These are phyloP conservation scores for Semaprochilodus insignis DNA, from an alignment of 2,797 vertebrate genomes.

Conservation along the genomic window DNA sequence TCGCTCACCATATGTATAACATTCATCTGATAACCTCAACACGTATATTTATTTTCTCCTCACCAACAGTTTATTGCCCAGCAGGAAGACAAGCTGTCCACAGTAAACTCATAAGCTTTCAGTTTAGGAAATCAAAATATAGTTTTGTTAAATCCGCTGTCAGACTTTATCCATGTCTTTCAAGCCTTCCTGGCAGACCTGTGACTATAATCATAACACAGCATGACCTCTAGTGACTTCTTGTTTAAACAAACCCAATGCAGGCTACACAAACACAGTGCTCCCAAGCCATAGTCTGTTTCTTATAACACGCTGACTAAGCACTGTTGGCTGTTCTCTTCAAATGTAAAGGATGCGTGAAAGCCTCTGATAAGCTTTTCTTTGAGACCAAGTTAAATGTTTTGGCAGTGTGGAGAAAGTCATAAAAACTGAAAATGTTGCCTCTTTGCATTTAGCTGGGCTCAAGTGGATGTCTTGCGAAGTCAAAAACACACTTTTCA, in stretches of 20 bases:
- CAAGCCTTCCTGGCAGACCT: neutral
- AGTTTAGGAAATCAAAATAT: neutral
- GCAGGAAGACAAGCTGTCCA: neutral
- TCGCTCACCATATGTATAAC: too few relatives aligned
- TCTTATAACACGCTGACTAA: neutral
- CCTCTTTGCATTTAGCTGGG: neutral
- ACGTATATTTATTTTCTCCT: too few relatives aligned
- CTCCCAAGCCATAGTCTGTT: neutral
- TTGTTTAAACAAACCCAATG: neutral
- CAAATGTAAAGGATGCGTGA: neutral
- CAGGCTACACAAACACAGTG: neutral
- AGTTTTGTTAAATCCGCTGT: neutral
- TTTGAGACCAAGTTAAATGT: neutral
- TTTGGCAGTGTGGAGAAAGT: slow-evolving; percentile 1
- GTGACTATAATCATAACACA: neutral
- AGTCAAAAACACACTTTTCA: neutral
- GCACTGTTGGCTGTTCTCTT: neutral
- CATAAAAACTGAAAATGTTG: neutral
- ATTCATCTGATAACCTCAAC: neutral
- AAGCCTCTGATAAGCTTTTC: slow-evolving; percentile 11
- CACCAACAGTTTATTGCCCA: too few relatives aligned
- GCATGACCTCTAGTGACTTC: slow-evolving; percentile 5
- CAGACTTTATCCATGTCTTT: neutral
- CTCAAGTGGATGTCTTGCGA: neutral
- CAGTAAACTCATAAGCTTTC: neutral